Evolutionary conservation across 2,113 vertebrate species (phyloP), one percentile per base, ranked within the genome.

Genomic region (Sisor rabdophorus): DNA sequence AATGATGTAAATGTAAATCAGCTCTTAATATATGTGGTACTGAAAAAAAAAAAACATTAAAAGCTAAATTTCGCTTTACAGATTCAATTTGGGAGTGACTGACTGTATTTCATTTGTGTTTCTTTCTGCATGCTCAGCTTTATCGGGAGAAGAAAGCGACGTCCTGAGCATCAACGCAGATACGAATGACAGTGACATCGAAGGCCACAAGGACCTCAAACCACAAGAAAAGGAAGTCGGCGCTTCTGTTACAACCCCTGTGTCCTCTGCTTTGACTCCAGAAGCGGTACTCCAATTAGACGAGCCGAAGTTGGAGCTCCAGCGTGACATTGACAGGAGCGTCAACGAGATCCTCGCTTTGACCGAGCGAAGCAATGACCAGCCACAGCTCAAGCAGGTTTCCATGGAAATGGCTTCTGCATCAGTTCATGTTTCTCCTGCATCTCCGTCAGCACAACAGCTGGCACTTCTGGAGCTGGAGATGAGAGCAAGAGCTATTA

Each of bases 131-230:
- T 48, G 12, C 22, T 2, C 19, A 59, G 87, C 79, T 0, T 88
- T 80, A 2, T 92, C 91, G 44, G 93, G 94, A 73, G 97, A 99
- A 87, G 97, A 98, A 76, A 97, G 94, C 1, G 95, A 98, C 73
- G 96, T 96, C 28, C 92, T 99, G 53, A 98, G 96, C 89, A 98
- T 99, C 86, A 98, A 98, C 50, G 96, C 97, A 54, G 97, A 98
- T 84, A 91, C 94, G 0, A 96, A 96, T 32, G 96, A 98, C 76
- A 99, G 97, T 16, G 97, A 99, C 87, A 99, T 99, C 77, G 96
- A 98, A 85, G 95, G 92, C 4, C 92, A 91, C 0, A 94, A 94
- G 89, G 92, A 93, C 2, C 94, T 97, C 2, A 90, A 89, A 82
- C 36, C 79, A 6, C 56, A 68, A 24, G 80, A 71, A 0, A 72